Evolutionary conservation across 1,140 invertebrate species (phyloP), one percentile per base, ranked within the genome.

Genomic region (Hesperophylax magnus): DNA sequence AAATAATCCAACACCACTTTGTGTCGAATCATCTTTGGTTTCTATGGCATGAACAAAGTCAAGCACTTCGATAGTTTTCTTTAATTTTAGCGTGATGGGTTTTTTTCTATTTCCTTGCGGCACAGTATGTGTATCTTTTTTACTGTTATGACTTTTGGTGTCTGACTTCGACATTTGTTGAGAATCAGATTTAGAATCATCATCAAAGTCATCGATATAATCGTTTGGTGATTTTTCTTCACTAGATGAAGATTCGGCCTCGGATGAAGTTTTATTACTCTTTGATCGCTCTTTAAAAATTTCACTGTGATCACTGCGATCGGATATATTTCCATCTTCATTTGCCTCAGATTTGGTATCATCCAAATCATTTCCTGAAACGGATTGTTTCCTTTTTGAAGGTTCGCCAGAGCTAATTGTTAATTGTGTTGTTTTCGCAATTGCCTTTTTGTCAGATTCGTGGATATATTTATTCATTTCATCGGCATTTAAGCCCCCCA

Each of bases 121-220:
- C 9, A 9, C 9, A 63, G 39, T 69, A 52, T 20, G 4, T 52
- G n/a, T 72, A 9, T 15, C n/a, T 72, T 83, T 34, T 74, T 75
- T 31, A 76, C 76, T 56, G 17, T 58, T 52, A 20, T 1, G 63
- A 27, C 80, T 81, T 81, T 69, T 34, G 74, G 54, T 6, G 34
- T 58, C 67, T 72, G 81, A 84, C 34, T 82, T 81, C 58, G 86
- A 85, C 78, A 74, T 86, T 47, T 78, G 24, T 39, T 53, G 22
- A 5, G 58, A 80, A 18, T 76, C 47, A 31, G 72, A 80, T 67
- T 76, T 65, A 9, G 72, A 76, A 80, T 77, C 88, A 72, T 89
- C 87, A 82, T 90, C 89, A 84, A 90, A 90, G 84, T 90, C 89
- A 82, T 90, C 88, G 71, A 78, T 86, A 81, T 90, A 90, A 67